phyloP scores from a whole-genome alignment of 2,797 vertebrate species.

The Chloroceryle amazona region DNA sequence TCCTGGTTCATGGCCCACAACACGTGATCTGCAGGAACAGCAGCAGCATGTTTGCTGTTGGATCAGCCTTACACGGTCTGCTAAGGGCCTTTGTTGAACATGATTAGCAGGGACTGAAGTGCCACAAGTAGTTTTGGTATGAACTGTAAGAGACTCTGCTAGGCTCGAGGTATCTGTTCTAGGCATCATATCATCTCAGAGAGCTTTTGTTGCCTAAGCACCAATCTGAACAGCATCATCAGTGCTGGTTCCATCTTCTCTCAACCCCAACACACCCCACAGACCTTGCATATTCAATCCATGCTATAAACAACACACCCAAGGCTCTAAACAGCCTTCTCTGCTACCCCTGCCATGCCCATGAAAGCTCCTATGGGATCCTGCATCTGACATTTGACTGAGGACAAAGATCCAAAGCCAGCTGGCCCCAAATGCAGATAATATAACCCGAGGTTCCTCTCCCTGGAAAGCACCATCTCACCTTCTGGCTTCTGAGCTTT shows the following conservation, averaged over 20 bases:
- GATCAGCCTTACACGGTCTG: not conserved
- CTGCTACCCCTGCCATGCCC: fast-evolving
- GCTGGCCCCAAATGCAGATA: not conserved
- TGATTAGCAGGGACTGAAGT: not conserved
- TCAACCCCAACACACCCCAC: not conserved
- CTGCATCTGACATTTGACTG: no score
- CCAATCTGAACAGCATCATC: not conserved
- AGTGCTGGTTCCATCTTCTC: not conserved
- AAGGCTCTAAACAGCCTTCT: not conserved
- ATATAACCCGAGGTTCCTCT: not conserved
- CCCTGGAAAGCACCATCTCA: not conserved
- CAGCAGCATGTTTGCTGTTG: not conserved
- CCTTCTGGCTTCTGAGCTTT: conserved; percentile 72
- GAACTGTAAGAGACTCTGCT: not conserved
- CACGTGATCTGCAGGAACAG: not conserved
- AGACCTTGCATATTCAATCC: not conserved
- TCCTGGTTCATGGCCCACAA: not conserved
- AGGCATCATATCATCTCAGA: not conserved
- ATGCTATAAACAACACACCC: not conserved
- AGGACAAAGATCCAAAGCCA: not conserved
- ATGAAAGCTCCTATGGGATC: not conserved
- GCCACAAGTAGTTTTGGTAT: not conserved
- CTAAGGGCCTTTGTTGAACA: not conserved
- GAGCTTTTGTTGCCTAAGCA: not conserved
- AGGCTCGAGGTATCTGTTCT: not conserved